phyloP scores from a whole-genome alignment of 2,888 invertebrate genomes.

The Idaea aversata region DNA sequence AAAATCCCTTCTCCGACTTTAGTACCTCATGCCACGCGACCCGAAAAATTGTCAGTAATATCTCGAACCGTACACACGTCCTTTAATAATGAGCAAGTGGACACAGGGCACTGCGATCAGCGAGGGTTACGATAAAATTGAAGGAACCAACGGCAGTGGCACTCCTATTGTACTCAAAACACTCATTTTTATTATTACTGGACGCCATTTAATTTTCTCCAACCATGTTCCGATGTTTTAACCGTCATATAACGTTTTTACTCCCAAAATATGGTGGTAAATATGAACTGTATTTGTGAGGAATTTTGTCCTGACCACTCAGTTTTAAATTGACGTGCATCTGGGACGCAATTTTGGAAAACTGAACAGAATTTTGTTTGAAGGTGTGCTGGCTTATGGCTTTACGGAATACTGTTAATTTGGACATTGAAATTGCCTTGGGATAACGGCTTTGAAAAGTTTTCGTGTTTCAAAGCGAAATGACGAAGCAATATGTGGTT shows the following conservation, averaged over 20 bases:
- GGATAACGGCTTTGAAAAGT: neutral
- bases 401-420: neutral
- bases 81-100: slow-evolving; percentile 49
- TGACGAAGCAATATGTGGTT: neutral
- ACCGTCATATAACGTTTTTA: slow-evolving; percentile 30
- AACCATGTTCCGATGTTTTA: slow-evolving; percentile 45
- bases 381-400: neutral
- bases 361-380: neutral
- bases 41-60: slow-evolving; percentile 34
- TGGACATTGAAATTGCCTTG: neutral
- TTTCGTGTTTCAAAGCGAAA: neutral
- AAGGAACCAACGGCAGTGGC: slow-evolving; percentile 37
- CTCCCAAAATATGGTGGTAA: slow-evolving; percentile 2
- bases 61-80: slow-evolving; percentile 39
- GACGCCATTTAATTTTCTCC: slow-evolving; percentile 58
- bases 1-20: slow-evolving; percentile 24
- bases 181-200: slow-evolving; percentile 60
- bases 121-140: slow-evolving; percentile 51
- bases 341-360: neutral
- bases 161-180: slow-evolving; percentile 57
- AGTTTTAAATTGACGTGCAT: slow-evolving; percentile 10
- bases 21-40: slow-evolving; percentile 27
- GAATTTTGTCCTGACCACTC: slow-evolving; percentile 5
- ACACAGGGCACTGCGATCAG: slow-evolving; percentile 46
- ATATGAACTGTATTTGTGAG: slow-evolving; percentile 8